Evolutionary conservation across 2,888 invertebrate genomes (phyloP).

Genomic region (Scotopteryx bipunctaria): DNA sequence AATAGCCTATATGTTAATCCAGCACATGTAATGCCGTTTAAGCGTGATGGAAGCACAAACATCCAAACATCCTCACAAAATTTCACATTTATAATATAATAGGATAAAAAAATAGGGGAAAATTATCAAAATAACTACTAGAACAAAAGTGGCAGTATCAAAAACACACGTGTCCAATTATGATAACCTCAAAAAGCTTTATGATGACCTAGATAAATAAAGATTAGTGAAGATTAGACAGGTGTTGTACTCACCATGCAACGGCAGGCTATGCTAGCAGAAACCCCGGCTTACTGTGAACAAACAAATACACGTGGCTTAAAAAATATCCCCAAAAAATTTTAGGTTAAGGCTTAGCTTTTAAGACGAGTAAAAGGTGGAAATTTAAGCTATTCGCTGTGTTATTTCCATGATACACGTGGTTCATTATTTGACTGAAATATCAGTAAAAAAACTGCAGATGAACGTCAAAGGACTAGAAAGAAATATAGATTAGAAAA

Average conservation of each 20-base stretch:
- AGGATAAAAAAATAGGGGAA: background rate
- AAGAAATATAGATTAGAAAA: too few species aligned
- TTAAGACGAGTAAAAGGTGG: too few species aligned
- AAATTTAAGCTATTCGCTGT: too few species aligned
- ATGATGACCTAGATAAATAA: conserved; percentile 24
- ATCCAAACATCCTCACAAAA: too few species aligned
- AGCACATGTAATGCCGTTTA: too few species aligned
- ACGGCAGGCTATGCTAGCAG: conserved; percentile 49
- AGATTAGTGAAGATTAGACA: conserved; percentile 16
- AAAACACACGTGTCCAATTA: conserved; percentile 4
- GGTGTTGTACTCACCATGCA: conserved; percentile 65
- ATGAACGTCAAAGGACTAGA: too few species aligned
- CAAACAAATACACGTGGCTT: conserved; percentile 33
- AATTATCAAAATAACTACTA: background rate
- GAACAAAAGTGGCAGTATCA: background rate
- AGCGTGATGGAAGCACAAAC: too few species aligned
- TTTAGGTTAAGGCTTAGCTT: background rate
- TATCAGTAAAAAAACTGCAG: too few species aligned
- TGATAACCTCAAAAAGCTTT: conserved; percentile 7
- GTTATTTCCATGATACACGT: too few species aligned
- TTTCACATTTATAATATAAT: background rate
- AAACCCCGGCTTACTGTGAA: conserved; percentile 76
- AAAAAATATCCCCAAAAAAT: background rate
- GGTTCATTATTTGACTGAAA: too few species aligned
- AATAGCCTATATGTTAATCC: too few species aligned